Evolutionary conservation across 2,888 invertebrate species (phyloP).

Genomic region (Tenthredo distinguenda): DNA sequence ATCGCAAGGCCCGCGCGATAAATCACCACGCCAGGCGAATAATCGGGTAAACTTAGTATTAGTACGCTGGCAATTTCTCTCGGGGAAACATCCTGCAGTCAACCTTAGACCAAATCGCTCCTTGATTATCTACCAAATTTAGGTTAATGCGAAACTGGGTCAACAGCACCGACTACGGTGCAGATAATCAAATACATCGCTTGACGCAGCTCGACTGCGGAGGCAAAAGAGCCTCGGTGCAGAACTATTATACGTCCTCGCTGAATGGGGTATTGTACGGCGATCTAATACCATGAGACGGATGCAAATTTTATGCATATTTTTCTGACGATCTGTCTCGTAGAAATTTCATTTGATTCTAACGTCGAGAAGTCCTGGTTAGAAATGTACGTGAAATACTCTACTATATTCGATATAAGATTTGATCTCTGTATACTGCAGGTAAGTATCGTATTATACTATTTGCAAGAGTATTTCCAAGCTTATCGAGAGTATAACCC

Average conservation of each 20-base stretch:
- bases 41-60: slow-evolving; percentile 24
- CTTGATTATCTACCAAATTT: slow-evolving; percentile 49
- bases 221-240: not conserved
- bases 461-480: not conserved
- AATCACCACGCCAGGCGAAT: slow-evolving; percentile 32
- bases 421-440: not conserved
- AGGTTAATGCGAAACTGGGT: slow-evolving; percentile 42
- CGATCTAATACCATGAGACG: not conserved
- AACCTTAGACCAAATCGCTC: slow-evolving; percentile 44
- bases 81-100: slow-evolving; percentile 36
- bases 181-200: slow-evolving; percentile 22
- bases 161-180: not conserved
- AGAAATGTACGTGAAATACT: not conserved
- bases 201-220: not conserved
- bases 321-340: not conserved
- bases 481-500: not conserved
- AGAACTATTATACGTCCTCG: not conserved
- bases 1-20: slow-evolving; percentile 29
- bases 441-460: not conserved
- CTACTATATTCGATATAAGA: not conserved
- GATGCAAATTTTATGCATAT: not conserved
- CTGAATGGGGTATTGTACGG: not conserved
- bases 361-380: not conserved
- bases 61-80: slow-evolving; percentile 32
- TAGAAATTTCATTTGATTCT: not conserved